Conservation (phyloP, 2,797 vertebrate genomes). For the Xiphophorus birchmanni region DNA sequence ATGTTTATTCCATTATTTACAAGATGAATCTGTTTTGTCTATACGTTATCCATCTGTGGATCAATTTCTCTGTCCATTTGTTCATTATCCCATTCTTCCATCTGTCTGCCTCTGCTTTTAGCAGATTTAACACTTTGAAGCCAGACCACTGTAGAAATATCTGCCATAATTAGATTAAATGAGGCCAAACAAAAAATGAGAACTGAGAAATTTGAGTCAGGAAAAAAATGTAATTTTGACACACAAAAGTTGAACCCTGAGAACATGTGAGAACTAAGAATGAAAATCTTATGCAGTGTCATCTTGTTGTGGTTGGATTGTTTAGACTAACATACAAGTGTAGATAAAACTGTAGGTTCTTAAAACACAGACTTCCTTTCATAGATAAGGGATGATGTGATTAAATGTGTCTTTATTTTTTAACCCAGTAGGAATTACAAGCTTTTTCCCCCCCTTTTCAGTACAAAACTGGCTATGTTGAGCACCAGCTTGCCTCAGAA, state of each 20-base stretch:
- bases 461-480: slow-evolving; percentile 90
- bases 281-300: slow-evolving; percentile 7
- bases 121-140: neutral
- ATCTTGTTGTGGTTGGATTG: neutral
- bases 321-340: slow-evolving; percentile 15
- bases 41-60: neutral
- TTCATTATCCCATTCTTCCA: neutral
- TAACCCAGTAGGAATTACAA: neutral
- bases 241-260: neutral
- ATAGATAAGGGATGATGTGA: neutral
- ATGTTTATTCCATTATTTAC: neutral
- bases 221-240: neutral
- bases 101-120: neutral
- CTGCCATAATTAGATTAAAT: neutral
- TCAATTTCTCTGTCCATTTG: neutral
- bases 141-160: neutral
- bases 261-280: neutral
- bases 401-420: neutral
- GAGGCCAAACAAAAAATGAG: neutral
- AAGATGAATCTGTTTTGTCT: neutral
- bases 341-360: neutral
- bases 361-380: neutral
- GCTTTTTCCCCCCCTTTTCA: slow-evolving; percentile 55
- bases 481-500: slow-evolving; percentile 89
- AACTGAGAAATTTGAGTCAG: neutral